Conservation (phyloP, 2,113 vertebrate genomes). For the Gobio gobio region DNA sequence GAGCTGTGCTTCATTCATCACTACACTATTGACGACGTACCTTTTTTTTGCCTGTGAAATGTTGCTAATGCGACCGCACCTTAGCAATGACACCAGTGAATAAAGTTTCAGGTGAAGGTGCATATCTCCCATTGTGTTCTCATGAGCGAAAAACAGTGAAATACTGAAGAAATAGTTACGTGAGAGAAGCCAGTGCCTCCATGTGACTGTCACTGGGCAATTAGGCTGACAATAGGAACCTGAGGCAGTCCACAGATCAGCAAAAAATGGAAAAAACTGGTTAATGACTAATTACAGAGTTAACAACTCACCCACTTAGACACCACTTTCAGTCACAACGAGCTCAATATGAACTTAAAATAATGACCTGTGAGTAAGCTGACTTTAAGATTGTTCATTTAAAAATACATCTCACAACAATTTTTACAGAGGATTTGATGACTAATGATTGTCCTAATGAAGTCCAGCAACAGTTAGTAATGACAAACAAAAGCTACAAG, state of each 20-base stretch:
- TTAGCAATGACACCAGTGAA: neutral
- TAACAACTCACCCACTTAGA: neutral
- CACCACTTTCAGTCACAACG: neutral
- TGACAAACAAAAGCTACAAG: neutral
- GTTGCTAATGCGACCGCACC: neutral
- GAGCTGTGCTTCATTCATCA: neutral
- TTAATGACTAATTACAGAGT: neutral
- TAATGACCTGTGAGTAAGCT: neutral
- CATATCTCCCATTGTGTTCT: neutral
- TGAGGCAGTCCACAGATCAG: neutral
- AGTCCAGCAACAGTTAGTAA: neutral
- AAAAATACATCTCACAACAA: neutral
- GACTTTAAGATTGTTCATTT: neutral
- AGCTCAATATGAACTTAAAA: neutral
- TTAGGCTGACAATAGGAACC: neutral
- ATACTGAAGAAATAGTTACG: neutral
- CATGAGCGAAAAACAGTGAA: neutral
- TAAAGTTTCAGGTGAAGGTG: neutral
- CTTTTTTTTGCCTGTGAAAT: neutral
- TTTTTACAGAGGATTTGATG: neutral
- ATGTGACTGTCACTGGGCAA: neutral
- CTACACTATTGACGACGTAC: neutral
- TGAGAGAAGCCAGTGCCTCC: neutral
- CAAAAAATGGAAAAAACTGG: neutral
- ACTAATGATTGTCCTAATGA: neutral